phyloP scores from a whole-genome alignment of 2,113 vertebrate genomes.

The Semnornis frantzii region DNA sequence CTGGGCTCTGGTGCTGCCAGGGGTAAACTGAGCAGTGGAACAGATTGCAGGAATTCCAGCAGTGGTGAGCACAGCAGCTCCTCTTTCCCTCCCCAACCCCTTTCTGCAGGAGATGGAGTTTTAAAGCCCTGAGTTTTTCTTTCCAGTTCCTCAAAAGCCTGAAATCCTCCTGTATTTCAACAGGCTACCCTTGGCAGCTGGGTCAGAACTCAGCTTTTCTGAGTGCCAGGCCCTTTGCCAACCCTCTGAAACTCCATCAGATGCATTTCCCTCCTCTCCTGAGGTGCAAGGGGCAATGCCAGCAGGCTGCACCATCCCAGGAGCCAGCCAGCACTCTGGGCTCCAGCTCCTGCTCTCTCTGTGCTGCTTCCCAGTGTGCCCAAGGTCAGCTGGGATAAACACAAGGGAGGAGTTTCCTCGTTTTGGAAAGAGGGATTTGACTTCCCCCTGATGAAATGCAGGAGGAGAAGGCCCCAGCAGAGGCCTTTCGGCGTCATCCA shows the following conservation, averaged over 20 bases:
- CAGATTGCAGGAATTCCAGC: conserved; percentile 69
- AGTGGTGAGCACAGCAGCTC: conserved; percentile 61
- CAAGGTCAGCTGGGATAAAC: conserved; percentile 43
- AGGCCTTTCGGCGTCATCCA: accelerated
- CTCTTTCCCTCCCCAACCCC: conserved; percentile 30
- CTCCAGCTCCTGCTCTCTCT: not conserved
- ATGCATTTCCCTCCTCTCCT: not conserved
- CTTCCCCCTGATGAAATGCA: not conserved
- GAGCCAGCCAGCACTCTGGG: not conserved
- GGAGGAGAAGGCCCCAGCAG: not conserved
- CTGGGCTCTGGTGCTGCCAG: not conserved
- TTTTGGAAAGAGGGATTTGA: conserved; percentile 7
- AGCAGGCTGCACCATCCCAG: not conserved
- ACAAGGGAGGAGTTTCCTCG: conserved; percentile 6
- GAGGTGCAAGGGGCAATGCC: not conserved
- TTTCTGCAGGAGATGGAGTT: not conserved
- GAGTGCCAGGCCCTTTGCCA: not conserved
- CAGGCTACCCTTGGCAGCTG: not conserved
- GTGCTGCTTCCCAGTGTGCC: not conserved
- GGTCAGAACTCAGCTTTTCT: not conserved
- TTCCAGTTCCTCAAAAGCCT: conserved; percentile 12
- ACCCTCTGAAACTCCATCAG: not conserved
- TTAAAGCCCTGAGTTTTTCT: not conserved
- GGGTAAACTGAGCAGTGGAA: conserved; percentile 61
- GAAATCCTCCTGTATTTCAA: conserved; percentile 34